These are phyloP conservation scores for Dyspetes luteomarginatus DNA, from an alignment of 2,888 invertebrate genomes.

Conservation along the genomic window DNA sequence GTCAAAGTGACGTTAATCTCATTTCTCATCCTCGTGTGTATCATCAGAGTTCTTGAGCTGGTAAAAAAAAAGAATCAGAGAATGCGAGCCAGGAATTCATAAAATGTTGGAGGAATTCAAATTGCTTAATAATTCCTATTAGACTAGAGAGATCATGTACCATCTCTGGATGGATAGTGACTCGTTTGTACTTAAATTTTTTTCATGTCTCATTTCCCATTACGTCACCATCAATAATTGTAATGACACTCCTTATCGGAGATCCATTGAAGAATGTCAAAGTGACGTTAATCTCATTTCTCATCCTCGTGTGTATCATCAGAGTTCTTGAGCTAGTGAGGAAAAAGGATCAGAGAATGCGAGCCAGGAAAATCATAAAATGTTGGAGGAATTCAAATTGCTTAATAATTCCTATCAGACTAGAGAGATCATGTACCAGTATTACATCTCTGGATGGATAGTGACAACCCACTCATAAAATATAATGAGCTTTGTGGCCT, in stretches of 20 bases:
- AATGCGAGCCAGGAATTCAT: background rate
- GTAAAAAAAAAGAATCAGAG: slow-evolving; percentile 1
- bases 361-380: background rate
- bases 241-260: background rate
- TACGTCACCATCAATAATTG: background rate
- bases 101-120: background rate
- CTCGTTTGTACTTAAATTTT: no score
- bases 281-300: slow-evolving; percentile 76
- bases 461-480: background rate
- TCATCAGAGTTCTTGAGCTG: background rate
- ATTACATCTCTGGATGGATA: background rate
- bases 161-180: background rate
- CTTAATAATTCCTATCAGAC: background rate
- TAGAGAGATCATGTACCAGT: background rate
- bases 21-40: slow-evolving; percentile 62
- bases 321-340: background rate
- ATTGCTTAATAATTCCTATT: background rate
- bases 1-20: slow-evolving; percentile 75
- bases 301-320: slow-evolving; percentile 28
- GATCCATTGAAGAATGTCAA: slow-evolving; percentile 69
- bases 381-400: background rate
- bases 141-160: background rate
- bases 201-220: no score
- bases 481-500: background rate
- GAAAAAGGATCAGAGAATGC: background rate